Percentiles rank a stretch among this genome's conserved stretches.
Evolutionary conservation across 2,888 invertebrate species (phyloP).

Genomic region (Lithophane socia): DNA sequence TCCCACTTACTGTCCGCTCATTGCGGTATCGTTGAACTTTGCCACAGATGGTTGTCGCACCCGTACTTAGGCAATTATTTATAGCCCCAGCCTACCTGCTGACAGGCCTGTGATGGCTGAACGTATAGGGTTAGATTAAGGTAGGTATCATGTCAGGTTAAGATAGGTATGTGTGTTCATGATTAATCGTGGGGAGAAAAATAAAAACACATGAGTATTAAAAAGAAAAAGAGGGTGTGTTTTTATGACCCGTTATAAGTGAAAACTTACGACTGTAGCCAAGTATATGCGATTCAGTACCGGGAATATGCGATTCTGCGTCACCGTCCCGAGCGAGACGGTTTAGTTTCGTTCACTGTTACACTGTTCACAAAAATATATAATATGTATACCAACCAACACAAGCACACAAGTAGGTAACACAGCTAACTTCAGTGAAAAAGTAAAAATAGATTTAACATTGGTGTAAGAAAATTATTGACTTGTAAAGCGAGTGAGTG

Average conservation of each 20-base stretch:
- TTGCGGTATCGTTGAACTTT: conserved; percentile 68
- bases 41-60: conserved; percentile 67
- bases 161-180: background rate
- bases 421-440: background rate
- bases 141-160: background rate
- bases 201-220: background rate
- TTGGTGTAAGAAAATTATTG: background rate
- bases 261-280: too few species aligned
- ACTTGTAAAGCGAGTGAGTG: background rate
- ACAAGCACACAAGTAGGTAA: background rate
- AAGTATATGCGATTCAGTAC: too few species aligned
- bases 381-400: background rate
- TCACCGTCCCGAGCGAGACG: too few species aligned
- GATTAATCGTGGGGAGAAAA: conserved; percentile 10
- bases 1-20: conserved; percentile 50
- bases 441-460: too few species aligned
- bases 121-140: conserved; percentile 31
- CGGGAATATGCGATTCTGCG: too few species aligned
- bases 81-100: conserved; percentile 31
- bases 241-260: too few species aligned
- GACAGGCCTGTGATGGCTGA: conserved; percentile 44
- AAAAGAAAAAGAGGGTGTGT: background rate
- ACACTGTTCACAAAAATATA: too few species aligned
- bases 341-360: too few species aligned
- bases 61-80: conserved; percentile 60